Percentiles rank a stretch among this genome's conserved stretches.
These are phyloP conservation scores for Cnemophilus loriae DNA, from an alignment of 2,113 vertebrate species.

Conservation along the genomic window DNA sequence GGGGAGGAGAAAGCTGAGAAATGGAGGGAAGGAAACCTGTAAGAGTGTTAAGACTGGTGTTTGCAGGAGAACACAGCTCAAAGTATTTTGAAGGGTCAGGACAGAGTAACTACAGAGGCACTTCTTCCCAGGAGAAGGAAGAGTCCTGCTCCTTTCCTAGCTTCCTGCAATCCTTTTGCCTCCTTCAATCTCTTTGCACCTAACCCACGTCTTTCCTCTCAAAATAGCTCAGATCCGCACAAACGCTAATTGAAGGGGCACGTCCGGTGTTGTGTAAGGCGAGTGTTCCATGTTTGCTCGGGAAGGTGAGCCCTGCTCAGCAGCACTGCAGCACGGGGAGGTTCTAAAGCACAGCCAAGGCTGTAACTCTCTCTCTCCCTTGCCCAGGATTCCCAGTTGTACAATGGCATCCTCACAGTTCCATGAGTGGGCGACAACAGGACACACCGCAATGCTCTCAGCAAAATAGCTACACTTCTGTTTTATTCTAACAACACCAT, in stretches of 20 bases:
- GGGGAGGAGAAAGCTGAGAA: background rate
- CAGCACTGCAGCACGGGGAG: background rate
- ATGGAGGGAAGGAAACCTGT: background rate
- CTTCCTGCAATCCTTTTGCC: background rate
- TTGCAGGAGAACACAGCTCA: background rate
- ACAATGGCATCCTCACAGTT: background rate
- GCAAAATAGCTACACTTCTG: background rate
- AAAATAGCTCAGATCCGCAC: background rate
- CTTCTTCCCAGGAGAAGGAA: background rate
- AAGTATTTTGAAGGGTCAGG: background rate
- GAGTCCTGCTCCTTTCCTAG: background rate
- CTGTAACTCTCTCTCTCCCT: background rate
- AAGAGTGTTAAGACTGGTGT: background rate
- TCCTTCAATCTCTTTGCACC: background rate
- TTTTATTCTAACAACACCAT: background rate
- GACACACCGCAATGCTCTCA: background rate
- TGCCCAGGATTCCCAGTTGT: background rate
- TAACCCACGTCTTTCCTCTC: background rate
- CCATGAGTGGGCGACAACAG: rapidly evolving
- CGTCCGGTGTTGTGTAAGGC: background rate
- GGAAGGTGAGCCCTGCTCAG: background rate
- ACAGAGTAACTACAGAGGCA: background rate
- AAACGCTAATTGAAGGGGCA: rapidly evolving
- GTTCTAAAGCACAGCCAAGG: background rate
- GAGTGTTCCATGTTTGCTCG: rapidly evolving